Conservation (phyloP, 37 sponge, comb jelly and placozoan genomes). For the Cladorhizidae sp. region DNA sequence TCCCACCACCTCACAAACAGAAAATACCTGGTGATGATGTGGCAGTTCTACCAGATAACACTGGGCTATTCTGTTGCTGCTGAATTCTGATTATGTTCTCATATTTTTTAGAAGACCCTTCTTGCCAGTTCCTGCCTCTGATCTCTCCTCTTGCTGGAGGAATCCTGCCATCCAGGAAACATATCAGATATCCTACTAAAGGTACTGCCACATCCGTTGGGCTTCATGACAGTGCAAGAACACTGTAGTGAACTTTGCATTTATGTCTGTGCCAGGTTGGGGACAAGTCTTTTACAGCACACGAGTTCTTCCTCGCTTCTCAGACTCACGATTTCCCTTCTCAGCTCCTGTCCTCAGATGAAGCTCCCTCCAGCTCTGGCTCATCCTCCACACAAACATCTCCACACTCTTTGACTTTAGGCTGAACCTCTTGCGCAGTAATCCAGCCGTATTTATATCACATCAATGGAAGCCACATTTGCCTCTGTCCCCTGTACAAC, state of each 20-base stretch:
- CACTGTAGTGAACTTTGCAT: too few species aligned
- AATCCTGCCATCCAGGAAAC: constrained; percentile 18
- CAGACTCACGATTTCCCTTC: too few species aligned
- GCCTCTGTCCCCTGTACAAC: neutral
- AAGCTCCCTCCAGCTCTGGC: neutral
- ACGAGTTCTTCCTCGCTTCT: too few species aligned
- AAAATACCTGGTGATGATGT: neutral
- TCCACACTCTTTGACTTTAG: neutral
- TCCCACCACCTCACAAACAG: too few species aligned
- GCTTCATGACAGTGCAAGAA: neutral
- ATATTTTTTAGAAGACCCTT: constrained; percentile 12
- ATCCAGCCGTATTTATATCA: constrained; percentile 9
- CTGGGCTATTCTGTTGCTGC: too few species aligned
- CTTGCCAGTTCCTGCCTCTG: constrained; percentile 15
- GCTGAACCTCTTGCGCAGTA: neutral
- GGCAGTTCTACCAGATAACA: too few species aligned
- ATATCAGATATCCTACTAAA: constrained; percentile 12
- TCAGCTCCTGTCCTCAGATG: too few species aligned
- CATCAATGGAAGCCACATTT: constrained; percentile 34
- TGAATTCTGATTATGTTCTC: neutral
- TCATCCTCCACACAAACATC: too few species aligned
- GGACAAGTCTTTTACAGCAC: too few species aligned
- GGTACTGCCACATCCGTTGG: neutral
- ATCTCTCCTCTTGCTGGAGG: constrained; percentile 42
- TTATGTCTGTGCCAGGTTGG: too few species aligned